A percentile compares a stretch with the other conserved stretches of the same genome.
These are phyloP conservation scores for Nomada hirtipes DNA, from an alignment of 2,888 invertebrate species.

Conservation along the genomic window DNA sequence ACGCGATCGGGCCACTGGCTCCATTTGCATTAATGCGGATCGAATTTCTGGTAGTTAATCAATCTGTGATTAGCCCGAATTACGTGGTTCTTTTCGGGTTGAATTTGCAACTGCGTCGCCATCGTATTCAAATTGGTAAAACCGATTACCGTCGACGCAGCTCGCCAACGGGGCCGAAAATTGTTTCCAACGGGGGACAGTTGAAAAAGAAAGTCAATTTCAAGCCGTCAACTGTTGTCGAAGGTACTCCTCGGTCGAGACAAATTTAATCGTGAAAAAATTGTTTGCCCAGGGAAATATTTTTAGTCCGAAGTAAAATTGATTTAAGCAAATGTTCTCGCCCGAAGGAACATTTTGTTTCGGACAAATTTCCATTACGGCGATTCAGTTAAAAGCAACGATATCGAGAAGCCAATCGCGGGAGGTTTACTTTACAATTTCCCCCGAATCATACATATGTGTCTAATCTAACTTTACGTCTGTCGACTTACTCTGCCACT, in stretches of 20 bases:
- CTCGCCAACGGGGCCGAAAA: not conserved
- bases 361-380: constrained; percentile 10
- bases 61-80: constrained; percentile 41
- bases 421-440: constrained; percentile 28
- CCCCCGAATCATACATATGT: constrained; percentile 28
- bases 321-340: too few species aligned
- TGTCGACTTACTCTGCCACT: constrained; percentile 29
- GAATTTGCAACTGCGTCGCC: not conserved
- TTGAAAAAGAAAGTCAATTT: not conserved
- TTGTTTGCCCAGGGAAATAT: too few species aligned
- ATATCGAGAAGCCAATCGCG: not conserved
- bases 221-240: too few species aligned
- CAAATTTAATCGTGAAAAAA: too few species aligned
- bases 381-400: not conserved
- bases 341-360: too few species aligned
- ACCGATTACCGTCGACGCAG: not conserved
- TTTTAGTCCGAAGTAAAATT: too few species aligned
- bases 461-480: constrained; percentile 51
- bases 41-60: constrained; percentile 45
- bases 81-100: constrained; percentile 29
- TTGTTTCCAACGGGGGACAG: not conserved
- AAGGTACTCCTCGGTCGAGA: too few species aligned
- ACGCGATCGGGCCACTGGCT: constrained; percentile 27
- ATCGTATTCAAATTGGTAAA: constrained; percentile 9
- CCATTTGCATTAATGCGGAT: constrained; percentile 51